phyloP scores from a whole-genome alignment of 2,888 invertebrate species.

The Drosophila setosimentum region DNA sequence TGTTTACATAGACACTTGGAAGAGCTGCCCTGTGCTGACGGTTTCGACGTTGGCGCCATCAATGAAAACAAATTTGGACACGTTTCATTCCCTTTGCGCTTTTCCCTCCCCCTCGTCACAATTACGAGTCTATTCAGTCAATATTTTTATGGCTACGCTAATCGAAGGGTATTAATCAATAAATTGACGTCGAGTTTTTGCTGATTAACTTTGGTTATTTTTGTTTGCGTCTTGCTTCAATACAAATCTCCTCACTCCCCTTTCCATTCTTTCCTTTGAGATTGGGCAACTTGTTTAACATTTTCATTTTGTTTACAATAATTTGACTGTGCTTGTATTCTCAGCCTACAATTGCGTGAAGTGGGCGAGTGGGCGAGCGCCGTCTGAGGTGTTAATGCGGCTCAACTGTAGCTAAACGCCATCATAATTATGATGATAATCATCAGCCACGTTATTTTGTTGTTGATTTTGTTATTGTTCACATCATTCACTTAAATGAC shows the following conservation, averaged over 20 bases:
- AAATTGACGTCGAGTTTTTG: slow-evolving; percentile 71
- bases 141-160: slow-evolving; percentile 54
- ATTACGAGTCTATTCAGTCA: slow-evolving; percentile 19
- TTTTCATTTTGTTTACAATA: slow-evolving; percentile 59
- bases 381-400: slow-evolving; percentile 59
- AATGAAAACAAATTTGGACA: slow-evolving; percentile 50
- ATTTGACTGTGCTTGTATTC: slow-evolving; percentile 25
- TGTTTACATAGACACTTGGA: slow-evolving; percentile 11
- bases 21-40: slow-evolving; percentile 3
- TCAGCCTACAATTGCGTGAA: slow-evolving; percentile 36
- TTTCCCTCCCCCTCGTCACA: neutral
- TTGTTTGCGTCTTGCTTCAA: slow-evolving; percentile 16
- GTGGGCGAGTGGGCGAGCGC: slow-evolving; percentile 42
- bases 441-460: slow-evolving; percentile 3
- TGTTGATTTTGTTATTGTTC: slow-evolving; percentile 25
- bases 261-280: slow-evolving; percentile 25
- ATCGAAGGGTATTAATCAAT: slow-evolving; percentile 78
- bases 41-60: slow-evolving; percentile 43
- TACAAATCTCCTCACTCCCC: neutral
- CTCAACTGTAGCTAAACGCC: slow-evolving; percentile 30
- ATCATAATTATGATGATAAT: slow-evolving; percentile 20
- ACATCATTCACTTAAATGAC: slow-evolving; percentile 53
- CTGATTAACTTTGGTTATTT: slow-evolving; percentile 73
- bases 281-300: slow-evolving; percentile 49
- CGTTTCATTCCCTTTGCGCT: neutral